Evolutionary conservation across 2,888 invertebrate genomes (phyloP), one percentile per base, ranked within the genome.

Genomic region (Eupithecia dodoneata): DNA sequence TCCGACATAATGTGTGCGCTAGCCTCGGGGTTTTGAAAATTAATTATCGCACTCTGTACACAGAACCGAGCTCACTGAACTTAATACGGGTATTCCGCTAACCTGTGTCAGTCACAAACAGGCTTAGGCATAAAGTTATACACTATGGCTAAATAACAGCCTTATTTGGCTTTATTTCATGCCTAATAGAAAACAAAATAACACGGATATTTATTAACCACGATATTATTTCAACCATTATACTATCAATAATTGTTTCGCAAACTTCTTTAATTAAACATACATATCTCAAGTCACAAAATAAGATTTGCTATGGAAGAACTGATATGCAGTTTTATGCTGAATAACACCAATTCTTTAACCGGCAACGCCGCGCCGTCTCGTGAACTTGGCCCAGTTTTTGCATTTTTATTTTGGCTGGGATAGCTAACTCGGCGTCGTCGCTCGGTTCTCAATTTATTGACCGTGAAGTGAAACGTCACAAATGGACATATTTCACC

Each of bases 381-480:
- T 63, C 63, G 63, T 30, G 63, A 63, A 63, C 63, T 63, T 63
- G 63, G 63, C 63, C 63, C 30, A 63, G 63, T 30, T 63, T 12
- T 63, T 63, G 18, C 30, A 63, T 63, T 63, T 63, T 65, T 63
- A 30, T 63, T 63, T 63, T 18, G 63, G 30, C 18, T 30, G 63
- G 63, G 30, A 63, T 63, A 10, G 4, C 59, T 18, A 18, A 4
- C 10, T 12, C 63, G 7, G 30, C 63, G 63, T 18, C 63, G 63
- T 18, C 30, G 30, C 30, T 30, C 52, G 1, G 15, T 52, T 52
- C 30, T 30, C 63, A 12, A 10, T 63, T 30, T 12, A 18, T 30
- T 63, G 30, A 63, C 18, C 30, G 0, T 30, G 10, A 18, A 18
- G 63, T 4, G 9, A 59, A 59, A 59, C 59, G 9, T 10, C 59